Evolutionary conservation across 2,797 vertebrate genomes (phyloP), one percentile per base, ranked within the genome.

Genomic region (Valencia hispanica): DNA sequence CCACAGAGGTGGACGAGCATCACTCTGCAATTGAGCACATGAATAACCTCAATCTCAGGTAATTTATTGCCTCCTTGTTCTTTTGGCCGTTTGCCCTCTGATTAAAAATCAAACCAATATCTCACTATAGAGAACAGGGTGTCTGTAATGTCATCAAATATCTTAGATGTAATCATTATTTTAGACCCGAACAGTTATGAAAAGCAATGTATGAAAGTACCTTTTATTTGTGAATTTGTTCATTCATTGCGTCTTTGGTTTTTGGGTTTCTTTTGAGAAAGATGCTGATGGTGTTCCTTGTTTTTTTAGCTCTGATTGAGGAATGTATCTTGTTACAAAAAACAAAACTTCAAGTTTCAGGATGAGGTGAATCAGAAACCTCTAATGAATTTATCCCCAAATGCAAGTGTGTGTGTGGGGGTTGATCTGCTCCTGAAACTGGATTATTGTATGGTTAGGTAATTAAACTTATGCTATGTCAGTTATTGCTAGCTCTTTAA

Each of bases 1-100:
- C 98, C 6, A 93, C 97, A 0, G 98, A 99, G 53, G 97, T 99
- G 74, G 98, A 99, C 0, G 98, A 99, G 63, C 96, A 96, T 89
- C 98, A 99, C 1, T 95, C 97, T 0, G 96, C 97, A 0, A 97
- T 99, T 1, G 98, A 99, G 83, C 95, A 94, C n/a, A 94, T 85
- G 15, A 97, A 99, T 0, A 96, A 78, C 78, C 84, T 93, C 39
- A 93, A 87, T 22, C 86, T 94, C 87, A 92, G 91, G 94, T 93
- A 70, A 71, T 20, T 30, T 0, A 8, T 36, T n/a, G 5, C 18
- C 45, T 10, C 41, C 0, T 48, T 74, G 0, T 39, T 15, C 3
- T 65, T 41, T 59, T 22, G 20, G 3, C 11, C 43, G 25, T 61
- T 51, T 50, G 4, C 48, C 36, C n/a, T 41, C 25, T 27, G n/a